A percentile compares a stretch with the other conserved stretches of the same genome.
These are phyloP conservation scores for Myripristis jacobus DNA, from an alignment of 2,797 vertebrate species.

Conservation along the genomic window DNA sequence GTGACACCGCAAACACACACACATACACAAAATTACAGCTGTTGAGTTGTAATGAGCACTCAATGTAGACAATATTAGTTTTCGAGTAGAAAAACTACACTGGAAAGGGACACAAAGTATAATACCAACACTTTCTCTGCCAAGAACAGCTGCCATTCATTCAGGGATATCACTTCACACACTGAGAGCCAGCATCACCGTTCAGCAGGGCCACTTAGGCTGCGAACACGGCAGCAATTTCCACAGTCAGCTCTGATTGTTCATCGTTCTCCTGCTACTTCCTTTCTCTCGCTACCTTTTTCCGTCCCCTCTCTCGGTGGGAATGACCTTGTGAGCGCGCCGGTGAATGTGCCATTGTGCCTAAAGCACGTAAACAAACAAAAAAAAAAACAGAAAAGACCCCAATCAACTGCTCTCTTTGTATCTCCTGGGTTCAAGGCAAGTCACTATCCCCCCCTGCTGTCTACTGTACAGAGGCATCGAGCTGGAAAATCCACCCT, in stretches of 20 bases:
- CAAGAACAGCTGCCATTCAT: constrained; percentile 46
- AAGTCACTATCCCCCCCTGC: constrained; percentile 2
- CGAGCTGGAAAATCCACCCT: constrained; percentile 62
- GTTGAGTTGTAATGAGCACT: background rate
- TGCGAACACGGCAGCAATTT: constrained; percentile 25
- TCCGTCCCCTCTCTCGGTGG: background rate
- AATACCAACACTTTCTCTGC: constrained; percentile 29
- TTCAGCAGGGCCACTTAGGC: constrained; percentile 28
- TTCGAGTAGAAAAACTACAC: constrained; percentile 15
- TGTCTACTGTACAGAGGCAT: constrained; percentile 48
- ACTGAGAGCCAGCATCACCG: constrained; percentile 49
- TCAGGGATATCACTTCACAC: constrained; percentile 45
- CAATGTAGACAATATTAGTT: constrained; percentile 5
- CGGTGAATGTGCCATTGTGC: constrained; percentile 3
- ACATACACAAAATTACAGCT: background rate
- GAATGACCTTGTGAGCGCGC: constrained; percentile 15
- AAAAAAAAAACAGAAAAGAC: background rate
- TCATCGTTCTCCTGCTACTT: constrained; percentile 7
- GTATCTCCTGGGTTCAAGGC: background rate
- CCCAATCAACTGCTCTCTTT: constrained; percentile 8
- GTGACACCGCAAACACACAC: constrained; percentile 3
- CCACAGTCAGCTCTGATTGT: constrained; percentile 24
- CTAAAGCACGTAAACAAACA: constrained; percentile 7
- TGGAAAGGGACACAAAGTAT: constrained; percentile 15
- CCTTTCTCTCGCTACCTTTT: background rate